Base-by-base conservation (phyloP, 2,113 vertebrate genomes). In the Pelecanus crispus region DNA sequence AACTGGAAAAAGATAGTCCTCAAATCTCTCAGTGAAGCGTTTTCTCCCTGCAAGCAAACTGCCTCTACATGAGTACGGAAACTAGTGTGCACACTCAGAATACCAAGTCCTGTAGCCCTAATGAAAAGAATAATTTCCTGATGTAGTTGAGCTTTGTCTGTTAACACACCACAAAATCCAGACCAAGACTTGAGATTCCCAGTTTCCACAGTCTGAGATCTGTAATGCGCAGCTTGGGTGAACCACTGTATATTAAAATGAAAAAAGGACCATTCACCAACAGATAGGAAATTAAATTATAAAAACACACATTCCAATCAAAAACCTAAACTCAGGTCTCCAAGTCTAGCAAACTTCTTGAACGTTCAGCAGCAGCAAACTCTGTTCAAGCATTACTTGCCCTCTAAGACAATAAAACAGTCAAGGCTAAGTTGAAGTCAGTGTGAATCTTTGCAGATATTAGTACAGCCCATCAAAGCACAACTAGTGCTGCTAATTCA, bases 201-300 rank as follows among this genome's bases (percentile, higher is more conserved):
- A 66, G 73, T 91, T 92, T 81, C 82, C 17, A 47, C 61, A 79
- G 93, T 91, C 73, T 82, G 89, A 95, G 40, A 53, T 90, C 28
- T 91, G 47, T 44, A 68, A 31, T 50, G 68, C 42, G 38, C 58
- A 83, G 67, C 59, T 96, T 94, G 79, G 77, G 62, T 93, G 83
- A 89, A 68, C 65, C n/a, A 81, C 47, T 71, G 18, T 71, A 45
- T 94, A 75, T 93, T 95, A 92, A 81, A 93, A 94, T 88, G 67
- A 82, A 53, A 92, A 55, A 73, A 81, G 75, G 82, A 94, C 58
- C 42, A 94, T 87, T 87, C 42, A 79, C 59, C n/a, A 85, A 89
- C 53, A 83, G 71, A 88, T 63, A 94, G 53, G 53, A 97, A 93
- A 75, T 96, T 83, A 96, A 96, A 96, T 93, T 92, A 79, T 86